These are phyloP conservation scores for Dichetophora obliterata DNA, from an alignment of 2,888 invertebrate genomes.

Conservation along the genomic window DNA sequence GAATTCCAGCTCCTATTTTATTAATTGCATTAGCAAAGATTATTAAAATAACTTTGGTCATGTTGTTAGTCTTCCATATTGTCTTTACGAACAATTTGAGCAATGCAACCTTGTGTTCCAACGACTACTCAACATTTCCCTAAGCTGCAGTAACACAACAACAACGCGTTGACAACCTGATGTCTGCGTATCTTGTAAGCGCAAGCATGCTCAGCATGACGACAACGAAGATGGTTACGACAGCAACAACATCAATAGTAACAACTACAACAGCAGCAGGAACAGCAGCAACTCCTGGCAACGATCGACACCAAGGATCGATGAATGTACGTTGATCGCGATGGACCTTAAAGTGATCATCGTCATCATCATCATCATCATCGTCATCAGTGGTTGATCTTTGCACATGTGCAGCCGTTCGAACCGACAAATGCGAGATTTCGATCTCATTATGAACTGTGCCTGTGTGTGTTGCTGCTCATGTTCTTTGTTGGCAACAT, in stretches of 20 bases:
- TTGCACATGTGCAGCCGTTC: slow-evolving; percentile 31
- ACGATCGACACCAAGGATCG: slow-evolving; percentile 23
- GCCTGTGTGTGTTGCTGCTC: slow-evolving; percentile 23
- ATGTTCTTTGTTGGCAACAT: slow-evolving; percentile 28
- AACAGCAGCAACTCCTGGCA: slow-evolving; percentile 6
- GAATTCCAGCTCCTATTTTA: too few relatives aligned
- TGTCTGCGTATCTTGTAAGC: slow-evolving; percentile 27
- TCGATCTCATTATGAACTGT: slow-evolving; percentile 13
- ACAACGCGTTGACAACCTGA: slow-evolving; percentile 30
- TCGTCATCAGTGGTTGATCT: slow-evolving; percentile 22
- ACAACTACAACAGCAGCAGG: background rate
- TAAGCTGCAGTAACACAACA: background rate
- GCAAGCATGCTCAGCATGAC: slow-evolving; percentile 32
- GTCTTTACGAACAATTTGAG: too few relatives aligned
- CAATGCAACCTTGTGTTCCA: too few relatives aligned
- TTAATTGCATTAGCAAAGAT: too few relatives aligned
- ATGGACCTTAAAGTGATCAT: slow-evolving; percentile 10
- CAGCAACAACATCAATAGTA: slow-evolving; percentile 18
- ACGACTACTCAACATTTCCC: too few relatives aligned
- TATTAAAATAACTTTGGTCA: too few relatives aligned
- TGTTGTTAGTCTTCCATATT: too few relatives aligned
- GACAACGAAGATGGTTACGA: background rate
- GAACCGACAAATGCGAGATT: slow-evolving; percentile 15
- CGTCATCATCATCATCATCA: background rate
- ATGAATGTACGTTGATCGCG: slow-evolving; percentile 22